Evolutionary conservation across 1,140 invertebrate species (phyloP).

Genomic region (Euschistus heros): DNA sequence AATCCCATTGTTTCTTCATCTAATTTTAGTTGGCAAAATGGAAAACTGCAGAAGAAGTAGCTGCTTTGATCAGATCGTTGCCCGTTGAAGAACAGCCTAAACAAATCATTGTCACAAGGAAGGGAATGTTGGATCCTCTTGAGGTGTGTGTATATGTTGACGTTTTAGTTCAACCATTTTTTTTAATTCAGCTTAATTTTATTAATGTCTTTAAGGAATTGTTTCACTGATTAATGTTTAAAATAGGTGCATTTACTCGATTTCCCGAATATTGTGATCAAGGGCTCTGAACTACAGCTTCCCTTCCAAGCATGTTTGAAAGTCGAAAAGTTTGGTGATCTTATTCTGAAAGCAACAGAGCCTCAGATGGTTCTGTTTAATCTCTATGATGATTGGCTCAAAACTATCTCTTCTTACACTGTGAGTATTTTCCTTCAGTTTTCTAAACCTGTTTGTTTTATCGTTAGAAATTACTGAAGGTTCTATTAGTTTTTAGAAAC

Average conservation of each 20-base stretch:
- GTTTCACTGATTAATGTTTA: too few species aligned
- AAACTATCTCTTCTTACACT: slow-evolving; percentile 90
- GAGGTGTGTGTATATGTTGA: slow-evolving; percentile 43
- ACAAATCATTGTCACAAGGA: slow-evolving; percentile 98
- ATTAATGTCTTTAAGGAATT: too few species aligned
- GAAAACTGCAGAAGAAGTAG: slow-evolving; percentile 99
- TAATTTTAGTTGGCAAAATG: slow-evolving; percentile 66
- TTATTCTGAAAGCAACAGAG: slow-evolving; percentile 98
- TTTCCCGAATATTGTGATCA: slow-evolving; percentile 99
- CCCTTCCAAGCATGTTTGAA: slow-evolving; percentile 99
- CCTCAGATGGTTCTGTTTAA: slow-evolving; percentile 99
- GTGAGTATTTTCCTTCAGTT: slow-evolving; percentile 34
- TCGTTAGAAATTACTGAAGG: neutral
- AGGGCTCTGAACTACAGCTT: slow-evolving; percentile 92
- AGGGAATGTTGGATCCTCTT: slow-evolving; percentile 98
- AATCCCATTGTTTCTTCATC: too few species aligned
- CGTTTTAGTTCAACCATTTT: neutral
- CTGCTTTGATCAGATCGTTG: slow-evolving; percentile 93
- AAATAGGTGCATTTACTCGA: slow-evolving; percentile 83
- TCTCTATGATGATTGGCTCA: slow-evolving; percentile 98
- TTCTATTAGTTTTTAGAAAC: neutral
- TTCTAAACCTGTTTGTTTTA: neutral
- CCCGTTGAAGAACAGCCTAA: slow-evolving; percentile 99
- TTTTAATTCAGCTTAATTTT: too few species aligned
- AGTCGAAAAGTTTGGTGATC: slow-evolving; percentile 98